phyloP scores from a whole-genome alignment of 2,888 invertebrate genomes.

The Chorisops tibialis region DNA sequence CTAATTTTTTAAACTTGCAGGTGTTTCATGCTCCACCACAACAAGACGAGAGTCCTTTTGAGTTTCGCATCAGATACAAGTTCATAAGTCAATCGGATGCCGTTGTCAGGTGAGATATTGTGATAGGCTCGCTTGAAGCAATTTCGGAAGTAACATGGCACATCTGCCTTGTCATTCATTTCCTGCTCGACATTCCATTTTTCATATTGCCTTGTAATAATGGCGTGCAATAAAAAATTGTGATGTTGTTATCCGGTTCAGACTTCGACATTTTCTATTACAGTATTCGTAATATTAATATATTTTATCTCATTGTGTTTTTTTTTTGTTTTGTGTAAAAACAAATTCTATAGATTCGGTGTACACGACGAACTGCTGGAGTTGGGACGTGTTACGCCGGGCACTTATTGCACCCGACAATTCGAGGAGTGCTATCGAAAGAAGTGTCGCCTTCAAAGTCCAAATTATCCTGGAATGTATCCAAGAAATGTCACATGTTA shows the following conservation, averaged over 20 bases:
- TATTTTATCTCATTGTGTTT: neutral
- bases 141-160: too few species aligned
- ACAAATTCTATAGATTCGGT: conserved; percentile 59
- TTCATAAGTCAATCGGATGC: conserved; percentile 78
- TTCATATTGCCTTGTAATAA: too few species aligned
- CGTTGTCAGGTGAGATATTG: conserved; percentile 59
- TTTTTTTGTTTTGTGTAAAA: neutral
- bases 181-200: too few species aligned
- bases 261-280: neutral
- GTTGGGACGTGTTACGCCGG: conserved; percentile 79
- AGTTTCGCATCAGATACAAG: conserved; percentile 75
- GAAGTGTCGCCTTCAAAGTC: conserved; percentile 81
- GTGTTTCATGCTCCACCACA: conserved; percentile 61
- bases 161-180: too few species aligned
- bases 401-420: conserved; percentile 79
- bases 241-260: neutral
- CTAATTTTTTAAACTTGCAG: conserved; percentile 39
- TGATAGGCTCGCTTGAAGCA: neutral
- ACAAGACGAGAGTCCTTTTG: conserved; percentile 73
- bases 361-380: conserved; percentile 73
- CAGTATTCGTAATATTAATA: neutral
- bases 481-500: conserved; percentile 84
- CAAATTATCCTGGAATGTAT: conserved; percentile 84
- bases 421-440: conserved; percentile 83
- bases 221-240: neutral